Evolutionary conservation across 2,113 vertebrate species (phyloP).

Genomic region (Dasyurus viverrinus): DNA sequence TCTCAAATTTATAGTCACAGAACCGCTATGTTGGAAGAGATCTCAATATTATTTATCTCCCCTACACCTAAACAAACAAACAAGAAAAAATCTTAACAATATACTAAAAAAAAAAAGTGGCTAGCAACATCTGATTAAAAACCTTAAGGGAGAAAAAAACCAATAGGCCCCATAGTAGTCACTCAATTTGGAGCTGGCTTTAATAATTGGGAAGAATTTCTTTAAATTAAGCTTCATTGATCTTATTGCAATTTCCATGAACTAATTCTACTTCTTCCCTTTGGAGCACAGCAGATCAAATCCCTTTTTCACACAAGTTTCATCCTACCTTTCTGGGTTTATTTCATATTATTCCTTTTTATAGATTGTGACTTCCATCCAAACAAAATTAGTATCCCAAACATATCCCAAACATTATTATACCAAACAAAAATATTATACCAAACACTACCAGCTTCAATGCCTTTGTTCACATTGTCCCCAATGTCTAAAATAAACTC

Average conservation of each 20-base stretch:
- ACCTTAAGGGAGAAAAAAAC: not conserved
- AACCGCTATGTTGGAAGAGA: not conserved
- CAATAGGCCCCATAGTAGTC: not conserved
- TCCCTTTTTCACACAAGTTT: not conserved
- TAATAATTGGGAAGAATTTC: not conserved
- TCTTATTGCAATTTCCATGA: not conserved
- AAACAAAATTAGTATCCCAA: not conserved
- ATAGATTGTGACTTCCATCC: not conserved
- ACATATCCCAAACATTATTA: not conserved
- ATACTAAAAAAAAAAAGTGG: not conserved
- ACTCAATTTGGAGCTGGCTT: not conserved
- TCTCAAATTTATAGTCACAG: no score
- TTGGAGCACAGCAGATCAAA: not conserved
- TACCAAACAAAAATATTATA: no score
- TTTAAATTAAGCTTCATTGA: not conserved
- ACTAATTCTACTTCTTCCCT: not conserved
- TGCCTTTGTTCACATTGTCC: not conserved
- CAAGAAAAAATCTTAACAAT: not conserved
- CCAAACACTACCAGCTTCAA: not conserved
- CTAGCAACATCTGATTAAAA: not conserved
- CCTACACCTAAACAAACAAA: not conserved
- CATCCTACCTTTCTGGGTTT: not conserved
- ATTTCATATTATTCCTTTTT: not conserved
- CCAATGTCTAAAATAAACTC: not conserved
- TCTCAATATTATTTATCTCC: not conserved